Evolutionary conservation across 2,797 vertebrate species (phyloP), one percentile per base, ranked within the genome.

Genomic region (Cheracebus regulus): DNA sequence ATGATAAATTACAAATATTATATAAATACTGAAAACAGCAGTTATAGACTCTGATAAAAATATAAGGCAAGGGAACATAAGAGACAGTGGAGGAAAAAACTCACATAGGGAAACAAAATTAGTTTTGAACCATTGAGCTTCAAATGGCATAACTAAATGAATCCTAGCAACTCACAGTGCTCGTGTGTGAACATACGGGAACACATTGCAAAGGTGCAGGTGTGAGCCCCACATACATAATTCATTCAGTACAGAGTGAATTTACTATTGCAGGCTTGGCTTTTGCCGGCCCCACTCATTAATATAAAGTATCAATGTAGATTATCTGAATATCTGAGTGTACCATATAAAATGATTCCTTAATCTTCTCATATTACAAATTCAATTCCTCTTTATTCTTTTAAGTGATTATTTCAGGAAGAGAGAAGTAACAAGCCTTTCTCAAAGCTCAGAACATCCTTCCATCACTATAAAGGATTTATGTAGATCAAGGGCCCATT

Each of bases 1-100:
- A 79, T 72, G 64, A 88, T 88, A 86, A 88, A 88, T 88, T 48
- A 64, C 58, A 55, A 52, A 30, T 24, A 79, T 70, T 61, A 95
- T 48, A 61, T n/a, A 84, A 88, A 88, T 41, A 55, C 13, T 14
- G 5, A 91, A 87, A 85, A 93, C 19, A 90, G 5, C 9, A 90
- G 28, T 46, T 88, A 57, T 1, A 84, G 72, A 28, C 13, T 83
- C 22, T 81, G 33, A 82, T n/a, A 73, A 9, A 90, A 84, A 92
- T 22, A 39, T 39, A 75, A 76, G 30, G 4, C 9, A 44, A 44
- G 12, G 24, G 39, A 28, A 39, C 28, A 44, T 3, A 57, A 30
- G 6, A 70, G n/a, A 78, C 14, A 33, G 7, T 22, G 36, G n/a
- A 85, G 17, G 44, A 55, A 41, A 70, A 50, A 57, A 39, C 7